Evolutionary conservation across 2,113 vertebrate species (phyloP).

Genomic region (Peromyscus maniculatus): DNA sequence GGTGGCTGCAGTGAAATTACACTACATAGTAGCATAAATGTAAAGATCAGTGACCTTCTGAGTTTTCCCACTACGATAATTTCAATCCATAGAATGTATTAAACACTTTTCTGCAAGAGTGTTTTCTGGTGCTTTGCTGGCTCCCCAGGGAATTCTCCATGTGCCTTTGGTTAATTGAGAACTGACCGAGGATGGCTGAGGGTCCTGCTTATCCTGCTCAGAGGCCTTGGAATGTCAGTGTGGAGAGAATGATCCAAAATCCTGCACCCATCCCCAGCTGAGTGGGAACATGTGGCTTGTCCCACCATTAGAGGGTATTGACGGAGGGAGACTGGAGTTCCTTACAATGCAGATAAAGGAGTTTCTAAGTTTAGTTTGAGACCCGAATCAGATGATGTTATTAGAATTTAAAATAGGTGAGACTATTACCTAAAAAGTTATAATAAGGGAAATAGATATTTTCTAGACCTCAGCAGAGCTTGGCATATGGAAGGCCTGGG

Average conservation of each 20-base stretch:
- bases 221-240: background rate
- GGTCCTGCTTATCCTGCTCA: background rate
- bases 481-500: background rate
- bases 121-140: background rate
- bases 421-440: background rate
- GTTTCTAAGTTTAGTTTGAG: background rate
- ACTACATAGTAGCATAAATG: background rate
- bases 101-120: background rate
- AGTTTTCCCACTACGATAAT: background rate
- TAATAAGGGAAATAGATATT: background rate
- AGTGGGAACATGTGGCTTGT: fast-evolving
- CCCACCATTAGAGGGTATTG: background rate
- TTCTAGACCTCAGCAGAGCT: background rate
- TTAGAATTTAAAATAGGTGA: background rate
- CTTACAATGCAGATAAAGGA: background rate
- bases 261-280: fast-evolving
- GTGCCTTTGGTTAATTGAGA: background rate
- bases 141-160: background rate
- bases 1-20: background rate
- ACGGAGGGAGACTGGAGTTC: background rate
- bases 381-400: background rate
- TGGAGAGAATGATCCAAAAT: background rate
- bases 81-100: slow-evolving; percentile 21
- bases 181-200: background rate
- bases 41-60: background rate